Percentiles rank a stretch among this genome's conserved stretches.
phyloP scores from a whole-genome alignment of 2,888 invertebrate species.

The Sarcophaga rosellei region DNA sequence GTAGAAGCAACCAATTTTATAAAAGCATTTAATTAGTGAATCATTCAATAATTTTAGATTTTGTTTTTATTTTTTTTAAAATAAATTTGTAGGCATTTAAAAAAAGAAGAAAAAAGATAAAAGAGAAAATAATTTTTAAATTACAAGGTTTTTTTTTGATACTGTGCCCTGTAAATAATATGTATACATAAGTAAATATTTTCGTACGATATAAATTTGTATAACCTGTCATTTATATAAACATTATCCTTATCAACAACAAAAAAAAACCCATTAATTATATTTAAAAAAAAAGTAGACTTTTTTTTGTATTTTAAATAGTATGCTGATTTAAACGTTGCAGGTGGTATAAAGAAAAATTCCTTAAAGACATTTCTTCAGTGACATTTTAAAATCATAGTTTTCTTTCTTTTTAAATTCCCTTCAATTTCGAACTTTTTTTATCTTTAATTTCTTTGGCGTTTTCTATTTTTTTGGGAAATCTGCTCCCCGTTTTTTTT shows the following conservation, averaged over 20 bases:
- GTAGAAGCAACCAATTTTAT: conserved; percentile 77
- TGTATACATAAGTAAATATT: not conserved
- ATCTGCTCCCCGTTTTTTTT: too few relatives aligned
- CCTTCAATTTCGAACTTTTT: not conserved
- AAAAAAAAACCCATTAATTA: not conserved
- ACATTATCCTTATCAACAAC: not conserved
- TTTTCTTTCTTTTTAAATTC: not conserved
- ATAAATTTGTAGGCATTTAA: conserved; percentile 52
- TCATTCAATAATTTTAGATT: conserved; percentile 41
- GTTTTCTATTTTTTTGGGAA: not conserved
- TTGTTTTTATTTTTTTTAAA: conserved; percentile 34
- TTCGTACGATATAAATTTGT: not conserved
- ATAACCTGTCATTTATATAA: too few relatives aligned
- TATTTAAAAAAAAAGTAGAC: too few relatives aligned
- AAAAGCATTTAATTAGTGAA: conserved; percentile 31
- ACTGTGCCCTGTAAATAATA: conserved; percentile 16
- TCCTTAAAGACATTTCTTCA: too few relatives aligned
- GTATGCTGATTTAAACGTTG: too few relatives aligned
- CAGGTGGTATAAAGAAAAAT: too few relatives aligned
- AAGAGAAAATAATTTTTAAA: conserved; percentile 51
- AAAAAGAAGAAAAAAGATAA: conserved; percentile 53
- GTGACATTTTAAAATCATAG: too few relatives aligned
- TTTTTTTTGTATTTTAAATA: too few relatives aligned
- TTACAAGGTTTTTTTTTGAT: conserved; percentile 32
- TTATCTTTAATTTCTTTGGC: not conserved